phyloP scores from a whole-genome alignment of 1,140 invertebrate species.

The Nasonia longicornis region DNA sequence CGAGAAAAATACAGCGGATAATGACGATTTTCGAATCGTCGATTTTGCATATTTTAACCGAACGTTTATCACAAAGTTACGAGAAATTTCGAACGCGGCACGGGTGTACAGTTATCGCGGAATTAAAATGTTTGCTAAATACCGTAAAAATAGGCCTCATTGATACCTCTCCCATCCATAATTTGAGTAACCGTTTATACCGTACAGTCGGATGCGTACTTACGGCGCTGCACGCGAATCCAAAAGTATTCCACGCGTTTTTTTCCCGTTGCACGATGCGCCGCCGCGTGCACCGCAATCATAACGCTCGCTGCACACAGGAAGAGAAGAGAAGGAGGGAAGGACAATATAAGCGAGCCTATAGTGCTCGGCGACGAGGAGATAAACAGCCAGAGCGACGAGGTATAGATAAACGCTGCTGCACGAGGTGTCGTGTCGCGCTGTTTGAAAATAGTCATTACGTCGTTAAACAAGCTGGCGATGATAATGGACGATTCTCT shows the following conservation, averaged over 20 bases:
- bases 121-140: conserved; percentile 3
- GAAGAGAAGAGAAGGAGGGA: conserved; percentile 5
- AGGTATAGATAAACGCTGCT: neutral
- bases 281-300: neutral
- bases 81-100: too few species aligned
- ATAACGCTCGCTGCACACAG: conserved; percentile 11
- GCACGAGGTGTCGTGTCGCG: conserved; percentile 18
- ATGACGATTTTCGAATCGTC: too few species aligned
- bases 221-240: neutral
- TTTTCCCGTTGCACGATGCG: neutral
- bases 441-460: conserved; percentile 37
- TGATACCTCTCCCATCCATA: neutral
- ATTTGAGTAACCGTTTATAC: neutral
- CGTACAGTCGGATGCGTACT: neutral
- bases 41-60: too few species aligned
- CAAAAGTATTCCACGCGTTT: neutral
- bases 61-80: neutral
- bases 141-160: conserved; percentile 1
- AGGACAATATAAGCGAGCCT: conserved; percentile 20
- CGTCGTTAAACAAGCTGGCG: conserved; percentile 27
- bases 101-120: neutral
- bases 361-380: neutral
- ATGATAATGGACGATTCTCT: conserved; percentile 33
- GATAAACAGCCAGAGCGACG: neutral
- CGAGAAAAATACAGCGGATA: neutral